Conservation (phyloP, 2,888 invertebrate genomes). For the Hipparchia semele region DNA sequence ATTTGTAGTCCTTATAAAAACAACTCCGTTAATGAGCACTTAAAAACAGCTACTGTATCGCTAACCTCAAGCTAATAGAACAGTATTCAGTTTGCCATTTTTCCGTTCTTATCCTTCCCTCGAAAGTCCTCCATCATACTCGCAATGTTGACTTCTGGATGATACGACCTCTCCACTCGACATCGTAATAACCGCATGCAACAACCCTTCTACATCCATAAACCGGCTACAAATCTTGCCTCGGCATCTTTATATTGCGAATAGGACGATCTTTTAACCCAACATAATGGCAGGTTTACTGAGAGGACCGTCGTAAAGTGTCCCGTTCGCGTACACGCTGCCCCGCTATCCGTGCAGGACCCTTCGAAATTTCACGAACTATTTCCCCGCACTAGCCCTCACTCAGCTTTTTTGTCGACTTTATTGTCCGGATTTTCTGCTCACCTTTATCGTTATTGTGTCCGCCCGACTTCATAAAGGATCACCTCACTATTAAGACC, state of each 20-base stretch:
- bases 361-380: conserved; percentile 82
- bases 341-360: conserved; percentile 62
- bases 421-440: conserved; percentile 82
- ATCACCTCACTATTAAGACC: conserved; percentile 78
- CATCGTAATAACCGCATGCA: conserved; percentile 78
- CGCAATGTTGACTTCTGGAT: conserved; percentile 79
- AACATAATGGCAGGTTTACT: conserved; percentile 81
- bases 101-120: conserved; percentile 64
- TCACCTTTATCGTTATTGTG: conserved; percentile 83
- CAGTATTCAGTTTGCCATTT: conserved; percentile 56
- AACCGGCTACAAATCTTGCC: conserved; percentile 80
- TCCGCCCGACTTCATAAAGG: conserved; percentile 80
- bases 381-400: conserved; percentile 80
- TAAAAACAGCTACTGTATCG: conserved; percentile 33
- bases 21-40: conserved; percentile 7
- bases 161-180: conserved; percentile 77
- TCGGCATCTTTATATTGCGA: conserved; percentile 81
- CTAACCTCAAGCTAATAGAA: conserved; percentile 38
- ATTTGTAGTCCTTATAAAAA: background rate
- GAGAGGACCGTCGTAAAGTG: conserved; percentile 81
- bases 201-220: conserved; percentile 81
- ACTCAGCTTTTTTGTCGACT: conserved; percentile 78
- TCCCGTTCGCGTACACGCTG: conserved; percentile 61
- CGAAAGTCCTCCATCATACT: conserved; percentile 71
- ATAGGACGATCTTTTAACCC: conserved; percentile 79